Evolutionary conservation across 2,113 vertebrate species (phyloP), one percentile per base, ranked within the genome.

Genomic region (Promerops cafer): DNA sequence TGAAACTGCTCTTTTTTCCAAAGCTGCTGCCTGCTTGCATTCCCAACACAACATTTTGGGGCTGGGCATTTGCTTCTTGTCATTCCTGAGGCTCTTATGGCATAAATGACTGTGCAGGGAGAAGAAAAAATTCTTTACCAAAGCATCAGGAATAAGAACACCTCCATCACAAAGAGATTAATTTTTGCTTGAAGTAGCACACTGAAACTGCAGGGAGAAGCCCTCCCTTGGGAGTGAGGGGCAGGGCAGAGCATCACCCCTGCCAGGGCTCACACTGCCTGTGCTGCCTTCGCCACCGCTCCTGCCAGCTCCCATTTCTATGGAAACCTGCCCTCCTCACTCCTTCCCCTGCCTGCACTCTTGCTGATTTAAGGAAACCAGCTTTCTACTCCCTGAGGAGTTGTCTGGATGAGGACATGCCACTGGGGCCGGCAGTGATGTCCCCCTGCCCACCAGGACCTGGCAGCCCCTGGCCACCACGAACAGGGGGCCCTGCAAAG

Each of bases 251-350:
- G 68, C 79, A 44, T 42, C 83, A 30, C 64, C 52, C 56, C 39
- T 68, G 69, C 49, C 87, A 82, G 60, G 74, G 39, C 78, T 93
- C 87, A 27, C 19, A 2, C 72, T 75, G 87, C 72, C 77, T 63
- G 31, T 11, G 74, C 68, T 74, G 54, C 89, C 87, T 89, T 82
- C 0, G 0, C 23, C 89, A 92, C 66, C 61, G 76, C 84, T 89
- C 78, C 82, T 94, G 88, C 78, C 94, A 89, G 92, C 88, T 97
- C 68, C 63, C 54, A 94, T 96, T 94, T 90, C 93, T 91, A 94
- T 94, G 93, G 90, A 96, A 96, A 94, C 90, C 71, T 90, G 54
- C 89, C 91, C 85, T 92, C 57, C 53, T 90, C 8, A 0, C 44
- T 54, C 60, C 10, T 92, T 72, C n/a, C 54, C 45, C 72, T 89